A percentile compares a stretch with the other conserved stretches of the same genome.
phyloP scores from a whole-genome alignment of 2,797 vertebrate genomes.

The Spea hammondii region DNA sequence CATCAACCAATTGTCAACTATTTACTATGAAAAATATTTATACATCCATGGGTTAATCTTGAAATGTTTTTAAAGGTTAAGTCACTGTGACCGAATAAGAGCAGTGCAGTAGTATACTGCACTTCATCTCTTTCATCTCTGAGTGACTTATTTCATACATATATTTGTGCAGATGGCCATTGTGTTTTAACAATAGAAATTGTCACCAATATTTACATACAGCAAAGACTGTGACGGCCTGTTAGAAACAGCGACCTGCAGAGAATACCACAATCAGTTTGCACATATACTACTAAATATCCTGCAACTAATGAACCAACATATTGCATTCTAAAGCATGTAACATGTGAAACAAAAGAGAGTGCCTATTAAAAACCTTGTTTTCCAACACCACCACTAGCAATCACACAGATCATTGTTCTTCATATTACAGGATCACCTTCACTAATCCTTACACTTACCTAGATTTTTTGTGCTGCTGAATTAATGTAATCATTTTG shows the following conservation, averaged over 20 bases:
- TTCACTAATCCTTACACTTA: too few species aligned
- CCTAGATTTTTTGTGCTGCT: too few species aligned
- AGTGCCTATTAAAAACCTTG: too few species aligned
- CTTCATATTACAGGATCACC: too few species aligned
- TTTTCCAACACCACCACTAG: too few species aligned
- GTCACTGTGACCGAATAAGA: slow-evolving; percentile 40
- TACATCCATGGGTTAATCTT: slow-evolving; percentile 15
- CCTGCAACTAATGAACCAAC: neutral
- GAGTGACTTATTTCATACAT: slow-evolving; percentile 12
- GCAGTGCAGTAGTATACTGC: neutral
- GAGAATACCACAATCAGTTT: neutral
- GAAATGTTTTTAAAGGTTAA: neutral
- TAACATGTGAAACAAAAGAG: too few species aligned
- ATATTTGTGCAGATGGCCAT: slow-evolving; percentile 15
- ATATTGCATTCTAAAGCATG: neutral
- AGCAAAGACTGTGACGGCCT: slow-evolving; percentile 49
- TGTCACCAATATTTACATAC: slow-evolving; percentile 37
- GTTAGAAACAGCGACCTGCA: slow-evolving; percentile 18
- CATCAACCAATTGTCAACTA: too few species aligned
- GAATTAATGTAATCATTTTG: too few species aligned
- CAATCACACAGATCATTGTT: too few species aligned
- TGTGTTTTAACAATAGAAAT: slow-evolving; percentile 48
- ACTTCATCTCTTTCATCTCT: neutral
- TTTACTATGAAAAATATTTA: neutral
- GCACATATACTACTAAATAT: neutral